Conservation (phyloP, 2,888 invertebrate species). For the Caenorhabditis doughertyi region DNA sequence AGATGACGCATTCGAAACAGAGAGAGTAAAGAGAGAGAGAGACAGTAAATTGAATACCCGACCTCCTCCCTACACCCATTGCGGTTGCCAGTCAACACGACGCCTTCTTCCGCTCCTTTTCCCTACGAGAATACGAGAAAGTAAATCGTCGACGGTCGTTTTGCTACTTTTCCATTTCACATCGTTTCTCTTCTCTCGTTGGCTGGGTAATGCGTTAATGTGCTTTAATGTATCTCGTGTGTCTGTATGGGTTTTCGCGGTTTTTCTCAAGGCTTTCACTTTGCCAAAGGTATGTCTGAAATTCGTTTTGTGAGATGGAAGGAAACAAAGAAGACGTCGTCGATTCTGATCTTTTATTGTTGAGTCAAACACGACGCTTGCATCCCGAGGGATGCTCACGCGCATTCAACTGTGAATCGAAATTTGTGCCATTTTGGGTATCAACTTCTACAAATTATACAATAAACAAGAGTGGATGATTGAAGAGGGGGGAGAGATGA, state of each 20-base stretch:
- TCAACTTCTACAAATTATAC: constrained; percentile 66
- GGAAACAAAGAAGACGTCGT: constrained; percentile 14
- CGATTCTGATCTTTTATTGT: constrained; percentile 62
- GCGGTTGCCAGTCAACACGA: constrained; percentile 15
- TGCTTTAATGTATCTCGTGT: constrained; percentile 51
- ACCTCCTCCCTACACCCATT: neutral
- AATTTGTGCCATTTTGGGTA: constrained; percentile 52
- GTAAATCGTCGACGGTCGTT: constrained; percentile 39
- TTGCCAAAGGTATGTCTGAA: neutral
- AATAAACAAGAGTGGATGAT: constrained; percentile 56
- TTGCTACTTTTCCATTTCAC: constrained; percentile 44
- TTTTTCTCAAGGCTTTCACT: constrained; percentile 56
- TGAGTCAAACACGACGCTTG: constrained; percentile 9
- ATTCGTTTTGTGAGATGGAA: neutral
- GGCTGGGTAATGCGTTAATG: constrained; percentile 45
- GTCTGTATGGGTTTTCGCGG: constrained; percentile 10
- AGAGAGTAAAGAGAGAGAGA: neutral
- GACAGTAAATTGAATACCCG: constrained; percentile 44
- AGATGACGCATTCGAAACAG: constrained; percentile 18
- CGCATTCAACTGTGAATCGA: constrained; percentile 40
- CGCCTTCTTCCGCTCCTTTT: constrained; percentile 26
- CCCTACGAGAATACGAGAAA: constrained; percentile 15
- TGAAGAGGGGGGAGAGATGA: neutral
- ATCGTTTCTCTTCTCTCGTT: neutral
- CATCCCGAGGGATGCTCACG: constrained; percentile 26